Conservation (phyloP, 1,140 invertebrate species). For the Hypothenemus hampei region DNA sequence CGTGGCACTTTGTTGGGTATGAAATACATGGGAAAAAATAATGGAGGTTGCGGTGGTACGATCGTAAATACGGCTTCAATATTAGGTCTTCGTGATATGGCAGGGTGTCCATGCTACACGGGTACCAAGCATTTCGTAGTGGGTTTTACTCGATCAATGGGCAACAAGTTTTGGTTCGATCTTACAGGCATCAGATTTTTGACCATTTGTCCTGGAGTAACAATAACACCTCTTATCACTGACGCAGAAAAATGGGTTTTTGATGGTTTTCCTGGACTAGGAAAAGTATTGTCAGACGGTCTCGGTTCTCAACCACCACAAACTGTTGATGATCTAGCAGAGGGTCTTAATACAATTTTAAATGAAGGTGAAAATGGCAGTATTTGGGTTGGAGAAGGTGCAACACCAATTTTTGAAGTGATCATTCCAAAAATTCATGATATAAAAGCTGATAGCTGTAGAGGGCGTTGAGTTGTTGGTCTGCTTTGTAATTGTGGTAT, state of each 20-base stretch:
- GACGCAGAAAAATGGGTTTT: slow-evolving; percentile 35
- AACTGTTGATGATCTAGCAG: slow-evolving; percentile 48
- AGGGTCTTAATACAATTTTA: slow-evolving; percentile 49
- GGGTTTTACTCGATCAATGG: slow-evolving; percentile 47
- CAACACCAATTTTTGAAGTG: slow-evolving; percentile 49
- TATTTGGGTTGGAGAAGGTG: slow-evolving; percentile 50
- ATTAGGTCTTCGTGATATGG: slow-evolving; percentile 45
- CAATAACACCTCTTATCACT: slow-evolving; percentile 37
- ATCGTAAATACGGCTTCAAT: slow-evolving; percentile 48
- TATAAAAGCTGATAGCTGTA: slow-evolving; percentile 1
- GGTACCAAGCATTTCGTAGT: slow-evolving; percentile 52
- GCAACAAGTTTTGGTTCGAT: slow-evolving; percentile 38
- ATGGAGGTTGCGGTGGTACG: slow-evolving; percentile 45
- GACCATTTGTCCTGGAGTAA: slow-evolving; percentile 45
- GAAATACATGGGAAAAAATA: slow-evolving; percentile 47
- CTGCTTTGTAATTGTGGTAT: too few relatives aligned
- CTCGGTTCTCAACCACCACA: slow-evolving; percentile 11
- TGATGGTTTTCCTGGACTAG: slow-evolving; percentile 19
- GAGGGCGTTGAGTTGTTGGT: neutral
- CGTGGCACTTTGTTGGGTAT: slow-evolving; percentile 45
- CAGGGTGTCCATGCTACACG: slow-evolving; percentile 47
- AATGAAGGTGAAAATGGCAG: slow-evolving; percentile 50
- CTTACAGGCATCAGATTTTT: slow-evolving; percentile 46
- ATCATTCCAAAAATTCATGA: slow-evolving; percentile 36
- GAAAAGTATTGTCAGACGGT: slow-evolving; percentile 4